Evolutionary conservation across 2,797 vertebrate genomes (phyloP).

Genomic region (Discoglossus pictus): DNA sequence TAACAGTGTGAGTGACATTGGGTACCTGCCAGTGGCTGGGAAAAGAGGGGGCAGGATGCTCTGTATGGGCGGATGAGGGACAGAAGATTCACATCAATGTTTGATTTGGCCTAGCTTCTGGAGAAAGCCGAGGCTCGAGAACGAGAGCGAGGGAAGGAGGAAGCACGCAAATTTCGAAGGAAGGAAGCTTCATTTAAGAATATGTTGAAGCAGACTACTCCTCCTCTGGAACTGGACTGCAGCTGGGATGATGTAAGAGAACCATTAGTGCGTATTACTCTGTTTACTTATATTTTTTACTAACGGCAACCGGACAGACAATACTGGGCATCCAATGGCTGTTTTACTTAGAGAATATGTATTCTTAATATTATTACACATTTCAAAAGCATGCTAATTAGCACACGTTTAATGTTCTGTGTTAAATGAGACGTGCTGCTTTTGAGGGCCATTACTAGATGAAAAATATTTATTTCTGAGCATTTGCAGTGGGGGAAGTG

Average conservation of each 20-base stretch:
- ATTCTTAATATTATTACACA: no score
- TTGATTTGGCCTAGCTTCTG: slow-evolving; percentile 59
- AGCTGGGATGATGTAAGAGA: slow-evolving; percentile 69
- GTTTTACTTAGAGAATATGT: no score
- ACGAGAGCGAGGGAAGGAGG: slow-evolving; percentile 70
- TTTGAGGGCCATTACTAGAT: no score
- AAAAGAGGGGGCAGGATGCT: slow-evolving; percentile 28
- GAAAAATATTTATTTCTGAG: no score
- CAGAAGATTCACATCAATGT: neutral
- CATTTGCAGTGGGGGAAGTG: no score
- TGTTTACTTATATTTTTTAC: no score
- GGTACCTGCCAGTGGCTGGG: slow-evolving; percentile 2
- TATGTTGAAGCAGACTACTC: slow-evolving; percentile 71
- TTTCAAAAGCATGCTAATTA: no score
- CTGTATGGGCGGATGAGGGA: neutral
- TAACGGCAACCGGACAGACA: no score
- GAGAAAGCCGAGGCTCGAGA: slow-evolving; percentile 72
- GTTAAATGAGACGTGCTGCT: no score
- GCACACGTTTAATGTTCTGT: no score
- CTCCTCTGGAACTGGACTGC: slow-evolving; percentile 65
- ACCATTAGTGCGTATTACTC: slow-evolving; percentile 29
- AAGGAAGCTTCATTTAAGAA: slow-evolving; percentile 71
- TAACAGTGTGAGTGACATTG: slow-evolving; percentile 67
- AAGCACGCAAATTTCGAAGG: slow-evolving; percentile 67
- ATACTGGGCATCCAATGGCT: no score